phyloP scores from a whole-genome alignment of 2,888 invertebrate genomes.

The Cheilosia vernalis region DNA sequence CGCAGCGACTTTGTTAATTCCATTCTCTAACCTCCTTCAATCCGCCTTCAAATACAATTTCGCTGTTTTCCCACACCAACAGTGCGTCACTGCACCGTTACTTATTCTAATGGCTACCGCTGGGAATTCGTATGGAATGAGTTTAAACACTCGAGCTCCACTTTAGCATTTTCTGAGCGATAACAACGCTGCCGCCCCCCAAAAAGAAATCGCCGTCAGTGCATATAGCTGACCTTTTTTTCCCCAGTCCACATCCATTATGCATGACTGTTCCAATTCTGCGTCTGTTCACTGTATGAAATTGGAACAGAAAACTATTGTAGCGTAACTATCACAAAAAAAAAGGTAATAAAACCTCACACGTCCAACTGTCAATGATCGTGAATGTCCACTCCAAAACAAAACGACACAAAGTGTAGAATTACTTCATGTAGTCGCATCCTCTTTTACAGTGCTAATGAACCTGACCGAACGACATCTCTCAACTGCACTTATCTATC shows the following conservation, averaged over 20 bases:
- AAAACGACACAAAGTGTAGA: slow-evolving; percentile 60
- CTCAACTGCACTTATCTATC: slow-evolving; percentile 36
- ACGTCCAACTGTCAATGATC: slow-evolving; percentile 17
- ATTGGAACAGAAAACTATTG: slow-evolving; percentile 6
- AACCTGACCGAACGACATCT: slow-evolving; percentile 60
- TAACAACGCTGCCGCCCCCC: slow-evolving; percentile 52
- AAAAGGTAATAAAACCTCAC: slow-evolving; percentile 7
- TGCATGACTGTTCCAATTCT: slow-evolving; percentile 36
- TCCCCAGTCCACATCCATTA: slow-evolving; percentile 38
- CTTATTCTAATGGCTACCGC: slow-evolving; percentile 9
- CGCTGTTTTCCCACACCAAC: not conserved
- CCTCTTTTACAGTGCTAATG: slow-evolving; percentile 41
- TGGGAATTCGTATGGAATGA: slow-evolving; percentile 17
- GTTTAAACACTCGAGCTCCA: slow-evolving; percentile 16
- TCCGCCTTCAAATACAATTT: slow-evolving; percentile 9
- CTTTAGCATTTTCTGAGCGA: slow-evolving; percentile 28
- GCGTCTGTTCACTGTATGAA: slow-evolving; percentile 10
- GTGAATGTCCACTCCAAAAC: slow-evolving; percentile 34
- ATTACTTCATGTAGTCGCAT: slow-evolving; percentile 38
- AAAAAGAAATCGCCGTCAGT: slow-evolving; percentile 33
- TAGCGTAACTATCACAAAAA: slow-evolving; percentile 4
- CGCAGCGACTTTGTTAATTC: too few relatives aligned
- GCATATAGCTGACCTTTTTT: slow-evolving; percentile 51
- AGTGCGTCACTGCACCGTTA: slow-evolving; percentile 18
- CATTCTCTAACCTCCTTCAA: not conserved